These are phyloP conservation scores for Caretta caretta DNA, from an alignment of 2,113 vertebrate genomes.

Conservation along the genomic window DNA sequence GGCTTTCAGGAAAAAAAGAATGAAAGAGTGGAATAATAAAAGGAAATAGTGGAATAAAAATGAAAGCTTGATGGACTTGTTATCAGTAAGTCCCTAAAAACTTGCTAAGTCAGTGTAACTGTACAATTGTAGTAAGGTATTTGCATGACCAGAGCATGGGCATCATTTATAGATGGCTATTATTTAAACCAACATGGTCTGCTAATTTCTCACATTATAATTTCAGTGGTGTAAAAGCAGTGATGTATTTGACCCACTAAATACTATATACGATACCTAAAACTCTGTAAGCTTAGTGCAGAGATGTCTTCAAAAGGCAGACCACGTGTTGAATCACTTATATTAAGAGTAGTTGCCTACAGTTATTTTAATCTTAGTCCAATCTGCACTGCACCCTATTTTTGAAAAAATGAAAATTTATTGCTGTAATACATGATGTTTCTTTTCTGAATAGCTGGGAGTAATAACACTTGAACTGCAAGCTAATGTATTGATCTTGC, in stretches of 20 bases:
- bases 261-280: not conserved
- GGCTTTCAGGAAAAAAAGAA: not conserved
- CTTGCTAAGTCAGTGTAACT: not conserved
- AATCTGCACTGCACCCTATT: conserved; percentile 45
- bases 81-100: not conserved
- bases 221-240: not conserved
- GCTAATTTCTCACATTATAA: not conserved
- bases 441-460: conserved; percentile 43
- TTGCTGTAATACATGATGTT: not conserved
- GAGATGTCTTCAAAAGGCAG: not conserved
- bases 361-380: conserved; percentile 18
- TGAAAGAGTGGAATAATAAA: not conserved
- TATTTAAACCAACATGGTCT: not conserved
- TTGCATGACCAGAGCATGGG: not conserved
- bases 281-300: not conserved
- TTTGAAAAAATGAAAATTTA: not conserved
- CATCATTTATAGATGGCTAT: not conserved
- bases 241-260: not conserved
- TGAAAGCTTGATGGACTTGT: not conserved
- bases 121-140: not conserved
- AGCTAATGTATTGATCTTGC: conserved; percentile 53
- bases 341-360: not conserved
- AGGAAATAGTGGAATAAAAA: not conserved
- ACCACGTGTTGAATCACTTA: not conserved
- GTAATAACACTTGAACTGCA: conserved; percentile 35